Evolutionary conservation across 1,140 invertebrate genomes (phyloP).

Genomic region (Trissolcus basalis): DNA sequence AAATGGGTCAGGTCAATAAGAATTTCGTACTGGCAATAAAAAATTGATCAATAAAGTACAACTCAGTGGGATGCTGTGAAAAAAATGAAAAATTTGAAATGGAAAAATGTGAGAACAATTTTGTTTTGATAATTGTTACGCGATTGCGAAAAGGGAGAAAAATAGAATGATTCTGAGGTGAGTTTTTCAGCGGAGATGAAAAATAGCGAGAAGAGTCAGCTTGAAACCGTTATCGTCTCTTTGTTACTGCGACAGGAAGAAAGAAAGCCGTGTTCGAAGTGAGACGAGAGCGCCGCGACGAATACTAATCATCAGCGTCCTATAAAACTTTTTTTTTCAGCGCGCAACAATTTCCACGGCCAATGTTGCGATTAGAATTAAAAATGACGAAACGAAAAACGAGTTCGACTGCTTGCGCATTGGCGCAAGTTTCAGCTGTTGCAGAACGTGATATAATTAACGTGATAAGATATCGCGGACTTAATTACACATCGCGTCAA

Average conservation of each 20-base stretch:
- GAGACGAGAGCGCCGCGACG: constrained; percentile 4
- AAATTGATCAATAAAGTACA: constrained; percentile 35
- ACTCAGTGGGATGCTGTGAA: constrained; percentile 9
- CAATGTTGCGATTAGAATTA: constrained; percentile 37
- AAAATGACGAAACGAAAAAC: constrained; percentile 4
- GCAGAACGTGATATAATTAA: constrained; percentile 32
- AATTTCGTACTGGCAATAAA: constrained; percentile 28
- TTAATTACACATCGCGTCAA: constrained; percentile 37
- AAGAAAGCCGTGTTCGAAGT: constrained; percentile 6
- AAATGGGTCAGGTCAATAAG: constrained; percentile 43
- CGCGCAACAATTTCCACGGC: constrained; percentile 31
- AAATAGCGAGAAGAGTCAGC: neutral
- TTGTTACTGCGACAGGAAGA: constrained; percentile 8
- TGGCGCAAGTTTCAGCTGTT: too few relatives aligned
- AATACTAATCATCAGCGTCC: constrained; percentile 20
- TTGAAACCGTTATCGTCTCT: constrained; percentile 13
- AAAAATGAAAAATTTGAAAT: constrained; percentile 22
- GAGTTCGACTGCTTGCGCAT: neutral
- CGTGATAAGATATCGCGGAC: constrained; percentile 22
- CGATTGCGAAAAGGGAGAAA: too few relatives aligned
- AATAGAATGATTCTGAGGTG: too few relatives aligned
- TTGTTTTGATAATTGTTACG: too few relatives aligned
- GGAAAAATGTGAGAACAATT: neutral
- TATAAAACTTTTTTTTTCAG: constrained; percentile 26
- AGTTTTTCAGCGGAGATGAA: neutral